Evolutionary conservation across 2,797 vertebrate genomes (phyloP).

Genomic region (Sternotherus odoratus): DNA sequence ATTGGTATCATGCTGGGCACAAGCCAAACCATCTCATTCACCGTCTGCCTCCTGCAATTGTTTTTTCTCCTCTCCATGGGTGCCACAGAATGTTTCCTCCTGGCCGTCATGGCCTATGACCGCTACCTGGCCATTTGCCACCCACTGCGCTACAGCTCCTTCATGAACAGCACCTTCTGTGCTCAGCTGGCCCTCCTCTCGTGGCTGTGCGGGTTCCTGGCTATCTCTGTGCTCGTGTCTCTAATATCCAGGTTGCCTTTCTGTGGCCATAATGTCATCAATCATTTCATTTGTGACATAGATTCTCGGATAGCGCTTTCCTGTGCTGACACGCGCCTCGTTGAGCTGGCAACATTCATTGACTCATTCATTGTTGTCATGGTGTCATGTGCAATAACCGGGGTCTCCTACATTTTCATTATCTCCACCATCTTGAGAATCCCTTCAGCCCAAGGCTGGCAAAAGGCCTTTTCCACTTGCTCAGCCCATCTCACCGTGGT

Average conservation of each 20-base stretch:
- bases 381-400: not conserved
- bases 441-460: not conserved
- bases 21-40: not conserved
- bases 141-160: conserved; percentile 41
- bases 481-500: conserved; percentile 5
- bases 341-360: not conserved
- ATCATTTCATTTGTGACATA: not conserved
- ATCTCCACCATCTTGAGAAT: not conserved
- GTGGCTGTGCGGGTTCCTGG: not conserved
- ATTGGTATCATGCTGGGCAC: not conserved
- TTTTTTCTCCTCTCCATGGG: not conserved
- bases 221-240: not conserved
- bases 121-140: conserved; percentile 38
- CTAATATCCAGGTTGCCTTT: not conserved
- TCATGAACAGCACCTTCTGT: conserved; percentile 53
- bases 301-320: not conserved
- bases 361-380: not conserved
- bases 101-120: conserved; percentile 53
- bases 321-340: not conserved
- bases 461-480: not conserved
- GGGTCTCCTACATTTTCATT: conserved; percentile 8
- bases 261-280: not conserved
- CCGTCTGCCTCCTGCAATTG: not conserved
- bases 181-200: not conserved
- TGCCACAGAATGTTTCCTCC: conserved; percentile 5